Conservation (phyloP, 2,797 vertebrate genomes). For the Poecilia picta region DNA sequence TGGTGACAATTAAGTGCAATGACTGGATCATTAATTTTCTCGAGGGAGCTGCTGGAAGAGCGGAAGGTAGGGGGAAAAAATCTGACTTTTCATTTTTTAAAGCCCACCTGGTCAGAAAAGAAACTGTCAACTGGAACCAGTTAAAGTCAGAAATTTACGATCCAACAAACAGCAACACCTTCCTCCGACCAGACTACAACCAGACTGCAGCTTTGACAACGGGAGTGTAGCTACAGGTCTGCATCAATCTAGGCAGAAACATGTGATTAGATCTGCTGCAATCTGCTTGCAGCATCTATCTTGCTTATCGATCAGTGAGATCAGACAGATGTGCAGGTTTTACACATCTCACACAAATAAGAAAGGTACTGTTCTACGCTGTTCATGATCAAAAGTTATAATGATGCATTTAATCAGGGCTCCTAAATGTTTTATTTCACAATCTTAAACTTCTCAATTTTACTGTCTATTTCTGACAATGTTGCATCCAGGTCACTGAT, state of each 20-base stretch:
- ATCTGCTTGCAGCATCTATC: slow-evolving; percentile 24
- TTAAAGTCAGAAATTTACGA: slow-evolving; percentile 36
- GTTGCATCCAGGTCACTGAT: not conserved
- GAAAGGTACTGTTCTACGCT: not conserved
- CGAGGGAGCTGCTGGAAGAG: slow-evolving; percentile 43
- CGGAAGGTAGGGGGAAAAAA: slow-evolving; percentile 13
- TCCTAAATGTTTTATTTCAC: not conserved
- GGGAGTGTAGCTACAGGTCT: not conserved
- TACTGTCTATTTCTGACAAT: not conserved
- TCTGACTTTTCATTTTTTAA: slow-evolving; percentile 10
- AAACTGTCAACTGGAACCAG: slow-evolving; percentile 27
- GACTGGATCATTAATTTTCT: slow-evolving; percentile 84
- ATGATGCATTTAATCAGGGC: not conserved
- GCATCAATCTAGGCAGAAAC: slow-evolving; percentile 21
- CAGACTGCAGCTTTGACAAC: slow-evolving; percentile 24
- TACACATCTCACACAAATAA: not conserved
- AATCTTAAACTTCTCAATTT: not conserved
- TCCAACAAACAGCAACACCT: slow-evolving; percentile 25
- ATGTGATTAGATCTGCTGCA: slow-evolving; percentile 37
- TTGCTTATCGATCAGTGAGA: slow-evolving; percentile 19
- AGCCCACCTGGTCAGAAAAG: slow-evolving; percentile 40
- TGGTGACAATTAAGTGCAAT: slow-evolving; percentile 84
- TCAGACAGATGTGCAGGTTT: slow-evolving; percentile 32
- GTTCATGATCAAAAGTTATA: not conserved
- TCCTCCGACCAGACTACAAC: slow-evolving; percentile 2